Base-by-base conservation (phyloP, 30 jellyfish, hydroid and myxozoan genomes). In the Phacellophora camtschatica region DNA sequence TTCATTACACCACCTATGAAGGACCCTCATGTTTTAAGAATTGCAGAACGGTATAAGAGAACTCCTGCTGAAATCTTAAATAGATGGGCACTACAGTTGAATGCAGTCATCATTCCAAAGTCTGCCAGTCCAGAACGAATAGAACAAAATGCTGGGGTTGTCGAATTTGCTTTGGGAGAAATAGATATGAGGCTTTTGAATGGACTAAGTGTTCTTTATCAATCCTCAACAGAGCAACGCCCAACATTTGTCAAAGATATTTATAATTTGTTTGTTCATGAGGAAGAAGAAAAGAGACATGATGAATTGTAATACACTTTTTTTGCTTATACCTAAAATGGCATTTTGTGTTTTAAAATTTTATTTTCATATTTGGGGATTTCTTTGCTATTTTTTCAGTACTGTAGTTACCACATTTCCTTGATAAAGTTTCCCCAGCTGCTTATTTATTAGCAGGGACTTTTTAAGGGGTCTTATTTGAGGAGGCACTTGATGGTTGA, bases 41-140 rank as follows among this genome's bases (percentile, higher is more conserved):
- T 85, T 27, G 88, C 90, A 7, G 50, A 36, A 54, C 53, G 76
- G 56, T 74, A 73, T 71, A 74, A 74, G 22, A 74, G 64, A 43
- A 74, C 85, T 8, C 57, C 83, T 0, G 85, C 90, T 16, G 82
- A 85, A 36, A 50, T 85, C 5, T 46, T 74, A 25, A 2, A 70
- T 69, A 74, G 96, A 13, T 85, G 96, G 96, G 89, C 96, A 5
- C 55, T 85, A 41, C 96, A 85, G 74, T 6, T 59, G 19, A 66
- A 72, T 28, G 70, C 55, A 3, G 64, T 67, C 15, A 32, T 74
- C 67, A 74, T 85, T 0, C 96, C 96, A 62, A 85, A 75, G 34
- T 85, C 96, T 11, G 49, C 61, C n/a, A 85, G 55, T 42, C 82
- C 82, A 0, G 96, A 57, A n/a, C 96, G 96, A 1, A 74, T 85